Evolutionary conservation across 1,140 invertebrate genomes (phyloP), one percentile per base, ranked within the genome.

Genomic region (Akabosia matsudoensis): DNA sequence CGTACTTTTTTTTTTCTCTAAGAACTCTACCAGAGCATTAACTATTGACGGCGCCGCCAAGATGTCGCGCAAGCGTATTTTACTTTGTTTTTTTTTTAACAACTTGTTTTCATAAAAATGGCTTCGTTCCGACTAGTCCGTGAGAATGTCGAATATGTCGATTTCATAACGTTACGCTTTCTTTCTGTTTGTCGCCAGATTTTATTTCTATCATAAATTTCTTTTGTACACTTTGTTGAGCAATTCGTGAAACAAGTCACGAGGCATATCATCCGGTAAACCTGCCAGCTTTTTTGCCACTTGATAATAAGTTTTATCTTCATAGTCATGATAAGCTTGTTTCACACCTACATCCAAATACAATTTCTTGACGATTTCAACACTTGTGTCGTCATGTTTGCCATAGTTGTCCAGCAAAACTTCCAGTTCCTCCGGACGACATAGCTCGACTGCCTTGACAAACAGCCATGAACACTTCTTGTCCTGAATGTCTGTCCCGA

Each of bases 401-500:
- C 76, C 76, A 64, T 74, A 78, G 33, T 78, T 67, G 1, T 70
- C 67, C 61, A 45, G 26, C 2, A 72, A 33, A 72, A 1, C 2
- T 37, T 37, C 3, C 18, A 72, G n/a, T 14, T 72, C 70, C 14
- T 37, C 22, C 22, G 13, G 2, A 28, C 2, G 7, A 14, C 70
- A 37, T 28, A 51, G 76, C 61, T 83, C 78, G 33, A 88, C 72
- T 10, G 88, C 86, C 78, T 84, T 83, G 30, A 86, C 84, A 3
- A 88, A 82, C 24, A 89, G 79, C 88, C 88, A 88, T 64, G 85
- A 84, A 82, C 88, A 89, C 80, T 89, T 89, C 72, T 85, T 85
- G 77, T 89, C 88, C 74, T 86, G 82, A 37, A 88, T 87, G 79
- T 89, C 88, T 4, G 86, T 88, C 26, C 93, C 93, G 26, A 90